Evolutionary conservation across 2,113 vertebrate species (phyloP).

Genomic region (Australoheros scitulus): DNA sequence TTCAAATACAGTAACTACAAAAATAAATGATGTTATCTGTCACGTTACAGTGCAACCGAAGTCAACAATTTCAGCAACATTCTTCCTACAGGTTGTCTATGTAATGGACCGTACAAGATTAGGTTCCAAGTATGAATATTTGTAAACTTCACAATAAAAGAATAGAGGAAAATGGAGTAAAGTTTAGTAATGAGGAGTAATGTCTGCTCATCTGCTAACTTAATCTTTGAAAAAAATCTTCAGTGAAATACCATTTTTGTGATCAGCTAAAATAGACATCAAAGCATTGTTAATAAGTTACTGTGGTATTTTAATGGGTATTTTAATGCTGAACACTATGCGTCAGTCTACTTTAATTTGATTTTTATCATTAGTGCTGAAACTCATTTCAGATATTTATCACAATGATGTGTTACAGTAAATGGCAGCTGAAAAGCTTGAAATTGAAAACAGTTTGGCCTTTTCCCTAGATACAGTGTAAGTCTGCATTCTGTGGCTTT

Average conservation of each 20-base stretch:
- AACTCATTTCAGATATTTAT: neutral
- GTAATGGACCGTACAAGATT: neutral
- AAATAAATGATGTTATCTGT: neutral
- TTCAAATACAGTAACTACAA: neutral
- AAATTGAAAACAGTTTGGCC: constrained; percentile 36
- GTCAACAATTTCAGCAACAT: neutral
- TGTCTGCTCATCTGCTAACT: neutral
- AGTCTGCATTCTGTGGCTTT: constrained; percentile 41
- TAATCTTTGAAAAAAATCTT: neutral
- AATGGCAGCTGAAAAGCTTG: neutral
- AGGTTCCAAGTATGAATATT: neutral
- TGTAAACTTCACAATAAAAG: neutral
- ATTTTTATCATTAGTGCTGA: neutral
- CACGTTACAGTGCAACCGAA: neutral
- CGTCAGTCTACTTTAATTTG: neutral
- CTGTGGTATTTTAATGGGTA: neutral
- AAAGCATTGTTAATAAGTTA: neutral
- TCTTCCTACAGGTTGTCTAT: neutral
- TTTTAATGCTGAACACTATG: neutral
- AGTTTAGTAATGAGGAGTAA: neutral
- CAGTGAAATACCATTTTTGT: neutral
- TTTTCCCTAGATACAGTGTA: constrained; percentile 27
- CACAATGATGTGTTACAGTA: neutral
- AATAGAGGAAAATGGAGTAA: neutral
- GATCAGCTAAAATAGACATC: neutral